These are phyloP conservation scores for Syngnathus typhle DNA, from an alignment of 2,113 vertebrate genomes.

Conservation along the genomic window DNA sequence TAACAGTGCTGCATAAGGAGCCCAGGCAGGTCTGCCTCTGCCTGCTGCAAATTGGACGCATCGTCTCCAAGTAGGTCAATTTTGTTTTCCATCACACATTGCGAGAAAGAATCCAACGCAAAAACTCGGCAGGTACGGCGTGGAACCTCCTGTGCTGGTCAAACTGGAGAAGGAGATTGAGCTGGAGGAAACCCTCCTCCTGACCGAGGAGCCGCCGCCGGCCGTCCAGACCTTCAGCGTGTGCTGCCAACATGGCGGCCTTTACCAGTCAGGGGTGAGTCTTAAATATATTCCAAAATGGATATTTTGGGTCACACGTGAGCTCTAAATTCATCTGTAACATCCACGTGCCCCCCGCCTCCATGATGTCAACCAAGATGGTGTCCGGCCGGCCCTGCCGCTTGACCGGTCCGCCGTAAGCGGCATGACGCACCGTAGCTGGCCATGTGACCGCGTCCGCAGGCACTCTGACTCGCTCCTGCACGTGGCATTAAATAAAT, in stretches of 20 bases:
- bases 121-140: constrained; percentile 75
- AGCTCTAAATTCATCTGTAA: neutral
- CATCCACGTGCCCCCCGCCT: neutral
- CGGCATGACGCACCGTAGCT: constrained; percentile 34
- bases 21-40: constrained; percentile 96
- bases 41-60: constrained; percentile 88
- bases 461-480: neutral
- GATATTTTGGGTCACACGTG: neutral
- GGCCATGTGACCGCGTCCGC: constrained; percentile 28
- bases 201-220: constrained; percentile 72
- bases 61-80: constrained; percentile 80
- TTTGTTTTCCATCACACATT: neutral
- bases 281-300: neutral
- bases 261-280: constrained; percentile 84
- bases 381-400: constrained; percentile 2
- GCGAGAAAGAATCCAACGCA: no score
- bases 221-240: constrained; percentile 80
- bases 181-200: constrained; percentile 86
- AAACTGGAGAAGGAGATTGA: constrained; percentile 98
- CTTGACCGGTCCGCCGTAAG: constrained; percentile 17
- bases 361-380: constrained; percentile 9
- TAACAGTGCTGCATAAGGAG: constrained; percentile 94
- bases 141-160: constrained; percentile 91
- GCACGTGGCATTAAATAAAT: constrained; percentile 9
- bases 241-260: constrained; percentile 84